phyloP scores from a whole-genome alignment of 2,797 vertebrate species.

The Acrossocheilus fasciatus region DNA sequence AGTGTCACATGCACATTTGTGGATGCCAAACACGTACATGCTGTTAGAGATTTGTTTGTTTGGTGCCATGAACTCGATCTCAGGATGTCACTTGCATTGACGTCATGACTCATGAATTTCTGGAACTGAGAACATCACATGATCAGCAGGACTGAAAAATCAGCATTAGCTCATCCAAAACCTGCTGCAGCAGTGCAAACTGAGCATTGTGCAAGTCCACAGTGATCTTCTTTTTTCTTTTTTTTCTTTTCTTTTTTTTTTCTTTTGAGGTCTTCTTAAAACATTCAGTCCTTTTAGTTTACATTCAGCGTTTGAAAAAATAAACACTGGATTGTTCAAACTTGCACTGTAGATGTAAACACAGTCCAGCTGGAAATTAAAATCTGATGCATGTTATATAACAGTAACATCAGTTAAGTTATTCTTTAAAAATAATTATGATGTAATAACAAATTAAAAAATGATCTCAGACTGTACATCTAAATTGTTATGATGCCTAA shows the following conservation, averaged over 20 bases:
- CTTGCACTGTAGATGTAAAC: neutral
- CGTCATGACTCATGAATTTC: neutral
- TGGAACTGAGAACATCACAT: slow-evolving; percentile 23
- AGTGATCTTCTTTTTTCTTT: neutral
- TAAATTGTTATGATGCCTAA: neutral
- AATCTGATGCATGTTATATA: neutral
- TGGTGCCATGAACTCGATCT: neutral
- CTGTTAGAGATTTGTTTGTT: slow-evolving; percentile 8
- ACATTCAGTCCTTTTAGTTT: neutral
- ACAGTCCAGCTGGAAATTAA: neutral
- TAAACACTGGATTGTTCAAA: neutral
- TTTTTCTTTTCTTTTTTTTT: too few relatives aligned
- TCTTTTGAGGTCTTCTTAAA: neutral
- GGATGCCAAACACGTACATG: neutral
- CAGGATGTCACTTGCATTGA: slow-evolving; percentile 23
- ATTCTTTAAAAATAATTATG: neutral
- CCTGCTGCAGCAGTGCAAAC: neutral
- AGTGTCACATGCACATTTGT: neutral
- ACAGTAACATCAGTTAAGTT: neutral
- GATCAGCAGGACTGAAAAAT: neutral
- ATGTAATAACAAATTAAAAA: neutral
- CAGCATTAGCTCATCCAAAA: slow-evolving; percentile 15
- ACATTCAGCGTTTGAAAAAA: neutral
- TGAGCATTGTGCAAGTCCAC: neutral
- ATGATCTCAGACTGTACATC: neutral